Evolutionary conservation across 2,888 invertebrate genomes (phyloP).

Genomic region (Aethes cnicana): DNA sequence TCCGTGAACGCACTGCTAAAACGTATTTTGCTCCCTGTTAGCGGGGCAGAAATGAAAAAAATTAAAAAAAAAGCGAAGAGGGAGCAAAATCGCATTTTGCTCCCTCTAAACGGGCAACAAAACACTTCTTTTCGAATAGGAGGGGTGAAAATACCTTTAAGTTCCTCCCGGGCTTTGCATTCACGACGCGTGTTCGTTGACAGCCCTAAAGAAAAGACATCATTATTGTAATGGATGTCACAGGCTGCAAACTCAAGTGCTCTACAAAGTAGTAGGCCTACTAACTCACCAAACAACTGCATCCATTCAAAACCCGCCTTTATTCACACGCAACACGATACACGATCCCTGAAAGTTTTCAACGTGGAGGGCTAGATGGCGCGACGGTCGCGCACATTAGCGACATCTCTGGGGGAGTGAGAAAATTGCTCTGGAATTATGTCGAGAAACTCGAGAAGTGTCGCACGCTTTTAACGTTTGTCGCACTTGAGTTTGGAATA

Average conservation of each 20-base stretch:
- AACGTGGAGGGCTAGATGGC: conserved; percentile 60
- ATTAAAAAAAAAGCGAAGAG: too few species aligned
- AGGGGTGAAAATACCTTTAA: too few species aligned
- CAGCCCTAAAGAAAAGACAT: conserved; percentile 69
- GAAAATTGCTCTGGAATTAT: conserved; percentile 75
- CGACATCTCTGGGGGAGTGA: conserved; percentile 75
- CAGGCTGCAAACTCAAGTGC: conserved; percentile 76
- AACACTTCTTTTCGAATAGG: too few species aligned
- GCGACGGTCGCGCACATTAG: conserved; percentile 75
- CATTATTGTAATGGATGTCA: conserved; percentile 81
- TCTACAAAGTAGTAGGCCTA: conserved; percentile 61
- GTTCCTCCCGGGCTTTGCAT: too few species aligned
- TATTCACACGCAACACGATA: conserved; percentile 29
- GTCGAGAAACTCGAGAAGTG: conserved; percentile 58
- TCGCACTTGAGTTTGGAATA: conserved; percentile 19
- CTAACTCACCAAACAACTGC: conserved; percentile 36
- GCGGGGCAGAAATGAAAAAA: too few species aligned
- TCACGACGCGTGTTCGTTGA: not conserved
- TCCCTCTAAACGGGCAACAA: too few species aligned
- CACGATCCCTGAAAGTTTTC: conserved; percentile 46
- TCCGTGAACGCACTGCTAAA: too few species aligned
- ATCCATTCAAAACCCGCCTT: conserved; percentile 41
- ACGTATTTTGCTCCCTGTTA: too few species aligned
- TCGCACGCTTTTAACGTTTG: conserved; percentile 45
- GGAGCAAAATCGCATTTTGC: too few species aligned